phyloP scores from a whole-genome alignment of 2,113 vertebrate species.

The Mus spicilegus region DNA sequence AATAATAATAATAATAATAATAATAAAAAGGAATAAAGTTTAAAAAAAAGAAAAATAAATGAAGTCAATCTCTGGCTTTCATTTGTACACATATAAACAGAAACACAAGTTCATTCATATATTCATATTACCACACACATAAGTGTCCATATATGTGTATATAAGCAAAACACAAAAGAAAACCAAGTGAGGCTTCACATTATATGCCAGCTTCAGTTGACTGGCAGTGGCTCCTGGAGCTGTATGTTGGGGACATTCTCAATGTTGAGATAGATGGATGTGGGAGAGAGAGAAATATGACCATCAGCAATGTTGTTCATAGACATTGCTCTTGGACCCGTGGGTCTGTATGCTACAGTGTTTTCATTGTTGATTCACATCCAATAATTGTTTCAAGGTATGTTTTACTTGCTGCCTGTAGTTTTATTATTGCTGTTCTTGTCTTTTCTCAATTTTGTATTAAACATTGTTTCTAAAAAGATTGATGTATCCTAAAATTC shows the following conservation, averaged over 20 bases:
- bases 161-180: neutral
- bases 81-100: neutral
- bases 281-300: neutral
- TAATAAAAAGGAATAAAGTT: no score
- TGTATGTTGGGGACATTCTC: neutral
- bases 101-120: neutral
- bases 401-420: slow-evolving; percentile 22
- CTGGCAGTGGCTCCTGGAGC: neutral
- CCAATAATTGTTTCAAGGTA: slow-evolving; percentile 14
- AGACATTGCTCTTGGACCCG: neutral
- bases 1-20: no score
- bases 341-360: neutral
- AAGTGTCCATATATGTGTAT: neutral
- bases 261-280: neutral
- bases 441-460: slow-evolving; percentile 1
- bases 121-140: neutral
- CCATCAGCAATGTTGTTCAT: neutral
- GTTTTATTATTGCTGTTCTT: neutral
- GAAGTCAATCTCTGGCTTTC: neutral
- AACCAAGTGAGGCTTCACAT: neutral
- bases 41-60: neutral
- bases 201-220: neutral
- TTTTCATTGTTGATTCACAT: slow-evolving; percentile 42
- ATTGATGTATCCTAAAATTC: slow-evolving; percentile 3
- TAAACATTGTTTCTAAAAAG: slow-evolving; percentile 50